Conservation (phyloP, 2,888 invertebrate genomes). For the Drosophila peninsularis region DNA sequence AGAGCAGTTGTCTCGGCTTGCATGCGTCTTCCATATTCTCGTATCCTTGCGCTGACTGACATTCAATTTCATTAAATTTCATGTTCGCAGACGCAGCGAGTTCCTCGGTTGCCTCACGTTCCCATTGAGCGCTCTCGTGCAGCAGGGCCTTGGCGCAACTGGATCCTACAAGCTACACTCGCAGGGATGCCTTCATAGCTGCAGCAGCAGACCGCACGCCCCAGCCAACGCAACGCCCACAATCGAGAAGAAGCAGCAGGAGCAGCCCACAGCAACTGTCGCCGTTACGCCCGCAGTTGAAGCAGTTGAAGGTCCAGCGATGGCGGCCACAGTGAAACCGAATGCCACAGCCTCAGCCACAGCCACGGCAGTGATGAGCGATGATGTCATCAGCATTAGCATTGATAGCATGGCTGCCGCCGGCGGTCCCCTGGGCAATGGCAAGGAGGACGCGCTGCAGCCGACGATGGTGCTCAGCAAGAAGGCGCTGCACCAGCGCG, state of each 20-base stretch:
- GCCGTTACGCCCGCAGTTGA: not conserved
- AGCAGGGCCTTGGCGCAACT: constrained; percentile 86
- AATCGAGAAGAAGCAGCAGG: constrained; percentile 12
- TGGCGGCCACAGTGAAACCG: constrained; percentile 79
- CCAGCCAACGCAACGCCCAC: constrained; percentile 36
- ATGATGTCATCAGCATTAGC: constrained; percentile 82
- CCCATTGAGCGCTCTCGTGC: constrained; percentile 92
- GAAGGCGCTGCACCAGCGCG: constrained; percentile 87
- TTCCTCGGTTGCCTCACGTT: constrained; percentile 97
- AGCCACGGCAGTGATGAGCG: constrained; percentile 70
- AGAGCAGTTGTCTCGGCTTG: constrained; percentile 4
- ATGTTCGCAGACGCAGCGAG: constrained; percentile 92
- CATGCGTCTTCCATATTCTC: not conserved
- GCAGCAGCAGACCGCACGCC: constrained; percentile 25
- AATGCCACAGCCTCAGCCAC: constrained; percentile 18
- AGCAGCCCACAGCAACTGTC: not conserved
- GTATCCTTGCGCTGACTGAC: constrained; percentile 1
- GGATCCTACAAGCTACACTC: constrained; percentile 91
- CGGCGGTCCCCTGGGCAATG: constrained; percentile 14
- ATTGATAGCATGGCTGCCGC: constrained; percentile 77
- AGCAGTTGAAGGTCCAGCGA: constrained; percentile 34
- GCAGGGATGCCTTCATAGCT: constrained; percentile 87
- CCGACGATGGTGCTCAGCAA: constrained; percentile 85
- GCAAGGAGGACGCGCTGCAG: constrained; percentile 39
- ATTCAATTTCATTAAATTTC: constrained; percentile 15